Base-by-base conservation (phyloP, 2,797 vertebrate genomes). In the Limosa lapponica region DNA sequence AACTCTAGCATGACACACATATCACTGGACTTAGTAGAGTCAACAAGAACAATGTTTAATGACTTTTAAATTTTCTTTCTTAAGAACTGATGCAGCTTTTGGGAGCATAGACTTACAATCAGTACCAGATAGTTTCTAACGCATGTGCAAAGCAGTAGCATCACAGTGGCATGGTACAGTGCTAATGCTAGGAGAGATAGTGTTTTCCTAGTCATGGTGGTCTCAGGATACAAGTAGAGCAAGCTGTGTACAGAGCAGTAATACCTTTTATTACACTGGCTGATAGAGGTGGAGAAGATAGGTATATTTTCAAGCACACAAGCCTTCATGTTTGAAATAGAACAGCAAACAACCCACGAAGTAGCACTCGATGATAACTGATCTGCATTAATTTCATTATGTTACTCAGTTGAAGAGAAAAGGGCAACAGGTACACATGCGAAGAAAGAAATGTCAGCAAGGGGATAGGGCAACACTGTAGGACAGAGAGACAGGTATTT, bases 401-500 rank as follows among this genome's bases (percentile, higher is more conserved):
- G 10, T 65, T 74, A 34, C 25, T 49, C 34, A 36, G 5, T 41
- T 77, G 20, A 52, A 43, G 24, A 43, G 8, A 62, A 54, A 62
- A 80, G 10, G 5, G 5, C 39, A 15, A 41, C 52, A 5, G 10
- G 4, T 61, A 25, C 5, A 20, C 7, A 6, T 44, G 13, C 23
- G 18, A 75, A 64, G 22, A 72, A 81, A 57, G 3, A 46, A 74
- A 32, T 15, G 19, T 34, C 69, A 70, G 3, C 28, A 58, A 75
- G 17, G 9, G 16, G 16, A 64, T 8, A 72, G 13, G 10, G 3
- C 23, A 10, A 59, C 10, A 13, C 3, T 39, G 20, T 20, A 36
- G 22, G 24, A 71, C 11, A 65, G 36, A 49, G 23, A 81, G 3
- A 48, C 10, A 19, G n/a, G n/a, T 0, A 0, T 46, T 39, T 59